These are phyloP conservation scores for Caiman crocodilus DNA, from an alignment of 2,797 vertebrate genomes.

Conservation along the genomic window DNA sequence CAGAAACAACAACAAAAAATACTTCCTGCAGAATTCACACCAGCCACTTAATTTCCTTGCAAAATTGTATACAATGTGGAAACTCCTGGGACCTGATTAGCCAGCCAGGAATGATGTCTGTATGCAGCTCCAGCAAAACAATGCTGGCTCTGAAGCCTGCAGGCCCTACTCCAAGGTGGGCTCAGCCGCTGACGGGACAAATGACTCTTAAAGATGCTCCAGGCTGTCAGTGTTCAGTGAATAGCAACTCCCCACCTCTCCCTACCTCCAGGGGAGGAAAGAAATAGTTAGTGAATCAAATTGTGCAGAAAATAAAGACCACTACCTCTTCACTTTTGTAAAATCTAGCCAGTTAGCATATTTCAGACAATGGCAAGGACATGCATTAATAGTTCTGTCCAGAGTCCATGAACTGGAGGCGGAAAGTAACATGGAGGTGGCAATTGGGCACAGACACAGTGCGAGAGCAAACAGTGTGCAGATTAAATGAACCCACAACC, in stretches of 20 bases:
- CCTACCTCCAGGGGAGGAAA: not conserved
- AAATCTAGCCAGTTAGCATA: not conserved
- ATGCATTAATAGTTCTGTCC: not conserved
- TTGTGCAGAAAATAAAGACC: not conserved
- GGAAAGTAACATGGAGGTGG: no score
- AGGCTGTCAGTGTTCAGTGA: no score
- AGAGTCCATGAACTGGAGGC: not conserved
- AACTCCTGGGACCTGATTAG: not conserved
- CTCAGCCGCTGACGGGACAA: not conserved
- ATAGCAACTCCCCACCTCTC: not conserved
- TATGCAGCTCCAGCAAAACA: not conserved
- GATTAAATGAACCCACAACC: not conserved
- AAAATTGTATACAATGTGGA: not conserved
- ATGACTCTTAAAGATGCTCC: not conserved
- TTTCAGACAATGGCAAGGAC: not conserved
- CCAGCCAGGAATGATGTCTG: not conserved
- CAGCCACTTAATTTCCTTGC: not conserved
- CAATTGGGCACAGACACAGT: fast-evolving
- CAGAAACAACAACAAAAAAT: no score
- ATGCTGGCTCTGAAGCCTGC: not conserved
- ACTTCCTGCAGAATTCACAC: not conserved
- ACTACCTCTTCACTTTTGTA: fast-evolving
- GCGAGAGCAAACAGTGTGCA: fast-evolving
- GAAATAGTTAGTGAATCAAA: not conserved
- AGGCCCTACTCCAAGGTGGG: not conserved